Base-by-base conservation (phyloP, 1,140 invertebrate species). In the Drosophila carrolli region DNA sequence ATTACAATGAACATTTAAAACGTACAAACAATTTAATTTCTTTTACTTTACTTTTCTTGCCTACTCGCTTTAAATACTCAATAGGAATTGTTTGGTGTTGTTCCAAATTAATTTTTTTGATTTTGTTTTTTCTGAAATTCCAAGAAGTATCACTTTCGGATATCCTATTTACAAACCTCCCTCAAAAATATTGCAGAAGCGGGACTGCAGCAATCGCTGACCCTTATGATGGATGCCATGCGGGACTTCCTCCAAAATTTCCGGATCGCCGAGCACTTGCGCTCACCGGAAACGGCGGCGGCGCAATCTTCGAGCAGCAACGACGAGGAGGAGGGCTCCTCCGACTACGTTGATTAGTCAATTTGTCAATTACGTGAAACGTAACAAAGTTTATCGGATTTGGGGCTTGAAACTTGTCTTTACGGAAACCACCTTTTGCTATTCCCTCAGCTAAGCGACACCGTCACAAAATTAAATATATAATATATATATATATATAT, bases 191-290 rank as follows among this genome's bases (percentile, higher is more conserved):
- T 62, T 56, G 1, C 54, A 93, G 61, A 95, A 95, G 74, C 92
- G 96, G n/a, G 92, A 93, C 29, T 88, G 2, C 82, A 86, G 53
- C 93, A 94, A 37, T 95, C 95, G 60, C 93, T 96, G 2, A 95
- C 93, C 1, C 93, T 94, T 2, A 92, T 96, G 32, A 93, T 96
- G 62, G 95, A 96, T 81, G 95, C 95, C 3, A 96, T 97, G 95
- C 91, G 96, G 16, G 95, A 96, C 80, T 93, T 96, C 40, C 88
- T 97, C 9, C 94, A 94, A 60, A 96, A 95, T 83, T 95, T 96
- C 46, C 93, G 94, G 40, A 90, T 94, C 74, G 92, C 93, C 32
- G 91, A 92, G 58, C 75, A 90, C 6, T 56, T 88, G 40, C 75
- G 77, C 4, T 90, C 93, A 11, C 93, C 92, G 38, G 93, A 94